phyloP scores from a whole-genome alignment of 2,113 vertebrate genomes.

The Rhinolophus ferrumequinum region DNA sequence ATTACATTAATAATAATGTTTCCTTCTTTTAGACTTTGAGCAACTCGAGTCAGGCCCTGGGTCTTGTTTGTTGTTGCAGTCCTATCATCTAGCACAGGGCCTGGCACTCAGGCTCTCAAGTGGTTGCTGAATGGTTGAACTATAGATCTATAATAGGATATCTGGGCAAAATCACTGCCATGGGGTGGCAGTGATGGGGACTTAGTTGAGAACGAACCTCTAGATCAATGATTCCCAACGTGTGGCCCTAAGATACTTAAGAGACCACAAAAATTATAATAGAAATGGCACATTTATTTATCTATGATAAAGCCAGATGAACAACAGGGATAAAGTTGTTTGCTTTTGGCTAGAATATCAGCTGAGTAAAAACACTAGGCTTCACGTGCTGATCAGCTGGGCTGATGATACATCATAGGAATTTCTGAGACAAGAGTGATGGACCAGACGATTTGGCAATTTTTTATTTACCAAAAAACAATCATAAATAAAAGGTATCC shows the following conservation, averaged over 20 bases:
- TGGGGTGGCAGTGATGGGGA: neutral
- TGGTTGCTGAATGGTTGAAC: neutral
- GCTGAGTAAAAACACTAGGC: neutral
- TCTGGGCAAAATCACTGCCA: neutral
- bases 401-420: neutral
- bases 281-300: slow-evolving; percentile 3
- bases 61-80: neutral
- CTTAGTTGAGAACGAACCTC: neutral
- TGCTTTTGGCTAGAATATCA: neutral
- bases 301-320: neutral
- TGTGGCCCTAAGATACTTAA: neutral
- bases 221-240: neutral
- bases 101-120: neutral
- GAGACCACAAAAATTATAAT: neutral
- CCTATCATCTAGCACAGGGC: neutral
- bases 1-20: neutral
- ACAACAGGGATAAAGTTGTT: neutral
- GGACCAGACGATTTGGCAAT: neutral
- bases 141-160: neutral
- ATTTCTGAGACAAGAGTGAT: neutral
- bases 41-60: neutral
- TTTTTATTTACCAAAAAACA: neutral
- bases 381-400: neutral
- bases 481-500: neutral
- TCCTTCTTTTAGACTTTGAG: neutral